These are phyloP conservation scores for Rhopalosiphum padi DNA, from an alignment of 1,140 invertebrate species.

Conservation along the genomic window DNA sequence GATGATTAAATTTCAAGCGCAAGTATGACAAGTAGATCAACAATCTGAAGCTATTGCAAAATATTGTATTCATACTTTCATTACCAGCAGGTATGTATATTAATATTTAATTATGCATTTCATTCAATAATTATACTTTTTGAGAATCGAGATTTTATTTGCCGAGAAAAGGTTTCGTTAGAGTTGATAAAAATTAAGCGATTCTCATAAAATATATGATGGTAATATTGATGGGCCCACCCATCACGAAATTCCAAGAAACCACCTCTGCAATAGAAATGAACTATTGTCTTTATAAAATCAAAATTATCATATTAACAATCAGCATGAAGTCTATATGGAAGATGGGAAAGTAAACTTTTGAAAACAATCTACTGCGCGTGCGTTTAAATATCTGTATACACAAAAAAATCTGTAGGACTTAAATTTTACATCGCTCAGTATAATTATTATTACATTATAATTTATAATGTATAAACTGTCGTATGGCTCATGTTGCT, in stretches of 20 bases:
- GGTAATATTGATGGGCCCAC: background rate
- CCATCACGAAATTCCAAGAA: background rate
- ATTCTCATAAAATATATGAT: background rate
- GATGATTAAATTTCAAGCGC: background rate
- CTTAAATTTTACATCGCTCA: no score
- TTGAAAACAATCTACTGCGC: background rate
- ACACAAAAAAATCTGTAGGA: background rate
- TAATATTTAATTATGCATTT: background rate
- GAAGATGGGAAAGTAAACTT: background rate
- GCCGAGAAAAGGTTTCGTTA: background rate
- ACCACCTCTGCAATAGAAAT: conserved; percentile 16
- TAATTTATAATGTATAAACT: background rate
- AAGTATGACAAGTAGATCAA: background rate
- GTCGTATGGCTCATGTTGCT: background rate
- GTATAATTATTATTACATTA: background rate
- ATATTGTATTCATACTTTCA: background rate
- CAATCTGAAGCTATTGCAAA: background rate
- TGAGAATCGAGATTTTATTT: background rate
- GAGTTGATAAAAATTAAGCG: background rate
- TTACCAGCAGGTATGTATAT: background rate
- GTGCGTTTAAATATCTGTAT: background rate
- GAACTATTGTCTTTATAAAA: conserved; percentile 21
- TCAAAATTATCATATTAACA: conserved; percentile 39
- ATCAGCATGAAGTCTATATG: conserved; percentile 9
- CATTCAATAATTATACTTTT: background rate